These are phyloP conservation scores for Ladona fulva DNA, from an alignment of 1,140 invertebrate species.

Conservation along the genomic window DNA sequence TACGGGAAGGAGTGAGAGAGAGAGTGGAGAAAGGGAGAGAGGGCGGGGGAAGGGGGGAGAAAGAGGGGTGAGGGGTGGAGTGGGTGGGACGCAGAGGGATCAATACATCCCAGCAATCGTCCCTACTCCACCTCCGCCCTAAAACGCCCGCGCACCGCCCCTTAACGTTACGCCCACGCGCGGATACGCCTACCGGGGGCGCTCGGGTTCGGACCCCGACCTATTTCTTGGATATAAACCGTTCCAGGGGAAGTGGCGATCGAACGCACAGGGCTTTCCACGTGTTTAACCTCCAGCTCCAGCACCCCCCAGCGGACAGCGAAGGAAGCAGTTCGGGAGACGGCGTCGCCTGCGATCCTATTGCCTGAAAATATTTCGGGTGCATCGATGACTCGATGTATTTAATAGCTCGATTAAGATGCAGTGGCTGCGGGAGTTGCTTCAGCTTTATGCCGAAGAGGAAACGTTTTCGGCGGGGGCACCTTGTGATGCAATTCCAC, in stretches of 20 bases:
- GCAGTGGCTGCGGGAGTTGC: too few relatives aligned
- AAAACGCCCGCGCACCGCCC: neutral
- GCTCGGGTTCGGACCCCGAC: neutral
- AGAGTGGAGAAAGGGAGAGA: neutral
- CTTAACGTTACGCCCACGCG: neutral
- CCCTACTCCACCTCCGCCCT: neutral
- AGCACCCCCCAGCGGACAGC: neutral
- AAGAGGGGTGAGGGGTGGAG: neutral
- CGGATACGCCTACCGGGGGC: neutral
- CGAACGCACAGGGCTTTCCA: neutral
- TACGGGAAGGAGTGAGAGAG: neutral
- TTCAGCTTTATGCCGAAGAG: too few relatives aligned
- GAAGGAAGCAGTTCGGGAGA: neutral
- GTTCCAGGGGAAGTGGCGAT: conserved; percentile 6
- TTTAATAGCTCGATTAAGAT: too few relatives aligned
- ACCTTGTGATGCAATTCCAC: too few relatives aligned
- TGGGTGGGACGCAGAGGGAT: neutral
- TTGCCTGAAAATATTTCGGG: neutral
- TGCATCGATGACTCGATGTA: neutral
- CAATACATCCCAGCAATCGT: conserved; percentile 2
- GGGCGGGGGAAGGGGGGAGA: neutral
- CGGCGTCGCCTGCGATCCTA: neutral
- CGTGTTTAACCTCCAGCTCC: neutral
- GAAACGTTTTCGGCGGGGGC: too few relatives aligned
- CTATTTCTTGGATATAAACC: conserved; percentile 1